These are phyloP conservation scores for Polyommatus iphigenia DNA, from an alignment of 2,888 invertebrate genomes.

Conservation along the genomic window DNA sequence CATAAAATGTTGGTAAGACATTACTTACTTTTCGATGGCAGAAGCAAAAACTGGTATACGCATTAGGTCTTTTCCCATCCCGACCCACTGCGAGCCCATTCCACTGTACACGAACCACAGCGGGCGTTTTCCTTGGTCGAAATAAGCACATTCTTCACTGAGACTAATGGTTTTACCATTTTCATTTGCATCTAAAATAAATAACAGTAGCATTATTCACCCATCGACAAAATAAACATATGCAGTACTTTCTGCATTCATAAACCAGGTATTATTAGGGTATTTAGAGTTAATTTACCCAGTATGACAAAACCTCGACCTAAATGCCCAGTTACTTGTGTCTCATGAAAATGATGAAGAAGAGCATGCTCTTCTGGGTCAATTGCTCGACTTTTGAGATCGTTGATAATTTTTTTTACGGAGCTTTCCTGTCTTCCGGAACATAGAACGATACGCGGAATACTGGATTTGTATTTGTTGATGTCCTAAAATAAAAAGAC, in stretches of 20 bases:
- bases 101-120: slow-evolving; percentile 73
- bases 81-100: no score
- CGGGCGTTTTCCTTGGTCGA: slow-evolving; percentile 59
- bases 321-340: slow-evolving; percentile 79
- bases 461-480: slow-evolving; percentile 49
- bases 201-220: not conserved
- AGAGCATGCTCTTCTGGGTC: slow-evolving; percentile 75
- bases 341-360: slow-evolving; percentile 68
- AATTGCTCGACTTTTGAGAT: slow-evolving; percentile 52
- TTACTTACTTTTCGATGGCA: slow-evolving; percentile 62
- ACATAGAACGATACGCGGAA: slow-evolving; percentile 73
- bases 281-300: slow-evolving; percentile 46
- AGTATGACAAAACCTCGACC: slow-evolving; percentile 83
- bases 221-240: no score
- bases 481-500: slow-evolving; percentile 45
- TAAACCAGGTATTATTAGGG: not conserved
- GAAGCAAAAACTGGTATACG: slow-evolving; percentile 72
- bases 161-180: slow-evolving; percentile 49
- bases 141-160: slow-evolving; percentile 49
- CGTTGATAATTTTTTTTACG: slow-evolving; percentile 57
- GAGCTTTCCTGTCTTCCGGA: slow-evolving; percentile 80
- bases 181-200: slow-evolving; percentile 37
- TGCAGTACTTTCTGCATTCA: not conserved
- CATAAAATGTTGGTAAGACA: no score
- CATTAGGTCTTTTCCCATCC: no score